Percentiles rank a stretch among this genome's conserved stretches.
These are phyloP conservation scores for Dasyprocta punctata DNA, from an alignment of 2,113 vertebrate species.

Conservation along the genomic window DNA sequence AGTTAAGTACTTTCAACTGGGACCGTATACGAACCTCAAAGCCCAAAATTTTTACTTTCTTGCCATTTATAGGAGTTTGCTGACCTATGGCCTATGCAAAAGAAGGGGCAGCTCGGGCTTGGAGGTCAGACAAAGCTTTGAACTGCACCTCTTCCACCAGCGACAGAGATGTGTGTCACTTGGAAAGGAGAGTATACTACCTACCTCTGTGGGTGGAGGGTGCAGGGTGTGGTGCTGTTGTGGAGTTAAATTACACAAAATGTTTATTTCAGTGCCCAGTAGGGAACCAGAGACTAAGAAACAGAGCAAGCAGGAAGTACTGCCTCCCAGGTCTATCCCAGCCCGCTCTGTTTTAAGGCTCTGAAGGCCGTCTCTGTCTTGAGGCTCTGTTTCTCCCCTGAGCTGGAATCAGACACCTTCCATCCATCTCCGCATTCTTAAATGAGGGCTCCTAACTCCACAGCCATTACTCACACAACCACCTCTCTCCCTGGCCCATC, in stretches of 20 bases:
- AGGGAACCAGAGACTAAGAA: background rate
- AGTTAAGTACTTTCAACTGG: background rate
- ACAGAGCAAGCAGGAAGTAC: rapidly evolving
- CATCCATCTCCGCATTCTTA: background rate
- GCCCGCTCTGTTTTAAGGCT: background rate
- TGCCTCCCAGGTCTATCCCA: background rate
- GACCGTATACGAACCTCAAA: background rate
- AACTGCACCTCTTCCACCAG: background rate
- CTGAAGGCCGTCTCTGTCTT: background rate
- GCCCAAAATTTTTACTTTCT: background rate
- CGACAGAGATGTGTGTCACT: rapidly evolving
- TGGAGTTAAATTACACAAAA: background rate
- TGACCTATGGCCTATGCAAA: background rate
- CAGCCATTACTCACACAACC: background rate
- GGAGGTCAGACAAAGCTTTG: background rate
- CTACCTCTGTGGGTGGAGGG: no score
- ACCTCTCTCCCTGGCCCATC: background rate
- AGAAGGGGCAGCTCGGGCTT: background rate
- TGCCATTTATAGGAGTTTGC: background rate
- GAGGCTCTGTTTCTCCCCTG: background rate
- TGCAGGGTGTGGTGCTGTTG: background rate
- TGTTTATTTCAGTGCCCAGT: background rate
- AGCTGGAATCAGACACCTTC: background rate
- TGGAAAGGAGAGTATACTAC: background rate
- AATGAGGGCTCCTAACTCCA: background rate